Evolutionary conservation across 2,113 vertebrate genomes (phyloP).

Genomic region (Hyperopisus bebe): DNA sequence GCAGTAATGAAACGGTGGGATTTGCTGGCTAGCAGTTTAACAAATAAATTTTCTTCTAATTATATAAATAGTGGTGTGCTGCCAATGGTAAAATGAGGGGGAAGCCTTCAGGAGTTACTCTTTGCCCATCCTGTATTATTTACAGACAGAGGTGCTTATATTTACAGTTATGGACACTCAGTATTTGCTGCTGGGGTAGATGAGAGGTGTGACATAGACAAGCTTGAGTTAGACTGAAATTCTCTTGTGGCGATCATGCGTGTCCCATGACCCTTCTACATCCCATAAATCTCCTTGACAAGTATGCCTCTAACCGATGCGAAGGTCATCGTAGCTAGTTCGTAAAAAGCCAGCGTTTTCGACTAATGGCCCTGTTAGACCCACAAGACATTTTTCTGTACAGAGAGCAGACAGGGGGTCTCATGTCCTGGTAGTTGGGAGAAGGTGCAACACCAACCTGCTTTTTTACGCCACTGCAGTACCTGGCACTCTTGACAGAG

Average conservation of each 20-base stretch:
- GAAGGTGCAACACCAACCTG: constrained; percentile 19
- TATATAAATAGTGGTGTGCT: constrained; percentile 35
- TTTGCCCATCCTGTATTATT: background rate
- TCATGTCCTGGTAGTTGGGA: constrained; percentile 35
- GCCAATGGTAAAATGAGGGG: background rate
- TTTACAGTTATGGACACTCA: background rate
- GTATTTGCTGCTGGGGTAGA: background rate
- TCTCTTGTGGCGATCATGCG: background rate
- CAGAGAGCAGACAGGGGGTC: background rate
- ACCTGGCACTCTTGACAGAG: background rate
- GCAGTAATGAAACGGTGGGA: constrained; percentile 44
- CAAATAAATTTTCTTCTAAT: constrained; percentile 60
- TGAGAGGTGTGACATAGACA: background rate
- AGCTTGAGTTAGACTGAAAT: background rate
- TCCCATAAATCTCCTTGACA: background rate
- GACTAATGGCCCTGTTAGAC: constrained; percentile 23
- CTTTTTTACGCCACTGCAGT: constrained; percentile 1
- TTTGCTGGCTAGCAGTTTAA: constrained; percentile 47
- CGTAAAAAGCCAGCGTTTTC: background rate
- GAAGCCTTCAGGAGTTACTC: background rate
- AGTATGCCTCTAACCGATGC: background rate
- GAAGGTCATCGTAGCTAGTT: background rate
- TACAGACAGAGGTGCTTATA: background rate
- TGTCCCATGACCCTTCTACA: background rate
- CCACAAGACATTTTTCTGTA: background rate